A percentile compares a stretch with the other conserved stretches of the same genome.
These are phyloP conservation scores for Nannoperca australis DNA, from an alignment of 2,797 vertebrate species.

Conservation along the genomic window DNA sequence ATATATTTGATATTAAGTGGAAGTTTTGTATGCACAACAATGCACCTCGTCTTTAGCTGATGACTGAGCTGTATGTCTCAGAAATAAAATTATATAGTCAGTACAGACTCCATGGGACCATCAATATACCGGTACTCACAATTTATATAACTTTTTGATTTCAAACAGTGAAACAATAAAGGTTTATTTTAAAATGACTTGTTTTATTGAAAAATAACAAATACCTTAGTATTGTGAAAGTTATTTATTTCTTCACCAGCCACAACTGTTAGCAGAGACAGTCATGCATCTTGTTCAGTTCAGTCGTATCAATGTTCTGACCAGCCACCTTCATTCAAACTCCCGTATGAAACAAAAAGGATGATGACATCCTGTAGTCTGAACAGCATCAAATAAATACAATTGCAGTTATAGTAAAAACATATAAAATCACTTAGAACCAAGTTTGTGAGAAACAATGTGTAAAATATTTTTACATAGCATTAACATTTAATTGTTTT, in stretches of 20 bases:
- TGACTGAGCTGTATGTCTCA: background rate
- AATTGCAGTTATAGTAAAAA: conserved; percentile 69
- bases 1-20: background rate
- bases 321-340: conserved; percentile 37
- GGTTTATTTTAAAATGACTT: background rate
- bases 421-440: conserved; percentile 62
- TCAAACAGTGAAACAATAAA: background rate
- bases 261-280: conserved; percentile 53
- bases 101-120: background rate
- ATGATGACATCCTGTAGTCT: conserved; percentile 48
- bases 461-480: conserved; percentile 58
- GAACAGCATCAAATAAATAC: conserved; percentile 82
- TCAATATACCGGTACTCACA: background rate
- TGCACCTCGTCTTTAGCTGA: background rate
- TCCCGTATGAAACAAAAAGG: conserved; percentile 52
- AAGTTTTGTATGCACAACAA: background rate
- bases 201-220: conserved; percentile 1
- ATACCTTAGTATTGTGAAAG: conserved; percentile 48
- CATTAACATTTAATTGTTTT: conserved; percentile 34
- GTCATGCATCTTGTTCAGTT: conserved; percentile 42
- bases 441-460: conserved; percentile 59
- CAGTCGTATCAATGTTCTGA: conserved; percentile 28
- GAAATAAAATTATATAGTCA: background rate
- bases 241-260: conserved; percentile 75
- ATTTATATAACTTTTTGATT: background rate